Conservation (phyloP, 1,140 invertebrate species). For the Lucilia cuprina region DNA sequence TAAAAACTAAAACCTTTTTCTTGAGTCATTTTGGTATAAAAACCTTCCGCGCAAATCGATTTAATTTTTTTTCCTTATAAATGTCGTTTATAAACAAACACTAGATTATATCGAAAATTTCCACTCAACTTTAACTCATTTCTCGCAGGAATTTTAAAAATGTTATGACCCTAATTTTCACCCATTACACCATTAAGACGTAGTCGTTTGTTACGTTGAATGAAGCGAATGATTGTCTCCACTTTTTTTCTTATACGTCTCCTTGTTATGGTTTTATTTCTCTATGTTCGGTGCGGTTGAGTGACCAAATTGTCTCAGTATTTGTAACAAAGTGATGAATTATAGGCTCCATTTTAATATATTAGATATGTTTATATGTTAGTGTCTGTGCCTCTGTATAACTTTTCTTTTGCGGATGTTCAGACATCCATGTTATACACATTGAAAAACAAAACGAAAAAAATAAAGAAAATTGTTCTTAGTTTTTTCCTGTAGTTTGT, state of each 20-base stretch:
- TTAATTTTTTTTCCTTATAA: too few relatives aligned
- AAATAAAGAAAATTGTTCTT: not conserved
- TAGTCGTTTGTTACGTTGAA: conserved; percentile 1
- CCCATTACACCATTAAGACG: not conserved
- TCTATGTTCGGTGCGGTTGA: not conserved
- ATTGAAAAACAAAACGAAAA: not conserved
- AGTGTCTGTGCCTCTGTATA: not conserved
- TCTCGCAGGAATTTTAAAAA: too few relatives aligned
- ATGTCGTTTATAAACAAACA: too few relatives aligned
- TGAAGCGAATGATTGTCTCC: conserved; percentile 1
- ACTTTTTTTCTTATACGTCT: not conserved
- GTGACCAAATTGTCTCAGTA: conserved; percentile 1
- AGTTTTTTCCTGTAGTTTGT: not conserved
- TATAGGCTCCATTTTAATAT: not conserved
- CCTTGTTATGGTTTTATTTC: not conserved
- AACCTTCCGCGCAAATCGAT: too few relatives aligned
- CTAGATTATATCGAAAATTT: too few relatives aligned
- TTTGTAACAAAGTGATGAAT: not conserved
- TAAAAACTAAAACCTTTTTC: too few relatives aligned
- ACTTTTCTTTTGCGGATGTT: not conserved
- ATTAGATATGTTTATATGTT: too few relatives aligned
- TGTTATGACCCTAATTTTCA: too few relatives aligned
- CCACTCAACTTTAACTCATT: too few relatives aligned
- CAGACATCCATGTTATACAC: not conserved
- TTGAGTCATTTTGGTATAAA: too few relatives aligned